Percentiles rank a stretch among this genome's conserved stretches.
phyloP scores from a whole-genome alignment of 2,797 vertebrate genomes.

The Syngnathus rostellatus region DNA sequence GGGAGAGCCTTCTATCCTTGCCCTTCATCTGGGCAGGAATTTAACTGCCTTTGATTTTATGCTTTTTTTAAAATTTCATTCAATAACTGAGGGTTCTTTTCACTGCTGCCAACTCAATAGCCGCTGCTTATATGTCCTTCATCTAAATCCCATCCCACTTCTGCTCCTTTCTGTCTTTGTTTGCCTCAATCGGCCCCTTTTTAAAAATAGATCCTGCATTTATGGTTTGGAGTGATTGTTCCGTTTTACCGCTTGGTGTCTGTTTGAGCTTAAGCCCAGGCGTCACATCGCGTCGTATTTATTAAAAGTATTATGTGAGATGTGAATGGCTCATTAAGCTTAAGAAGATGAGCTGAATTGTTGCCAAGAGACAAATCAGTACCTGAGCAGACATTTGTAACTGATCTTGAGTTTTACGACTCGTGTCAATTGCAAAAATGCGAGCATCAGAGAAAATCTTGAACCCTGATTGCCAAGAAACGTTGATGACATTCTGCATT shows the following conservation, averaged over 20 bases:
- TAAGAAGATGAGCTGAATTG: background rate
- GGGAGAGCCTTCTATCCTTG: constrained; percentile 54
- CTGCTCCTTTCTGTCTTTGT: constrained; percentile 29
- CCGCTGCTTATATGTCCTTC: constrained; percentile 59
- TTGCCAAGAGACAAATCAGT: background rate
- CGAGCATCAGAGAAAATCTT: background rate
- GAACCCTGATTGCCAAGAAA: background rate
- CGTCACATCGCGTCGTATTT: constrained; percentile 19
- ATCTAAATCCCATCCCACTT: constrained; percentile 53
- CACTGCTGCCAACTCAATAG: constrained; percentile 58
- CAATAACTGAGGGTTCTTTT: constrained; percentile 62
- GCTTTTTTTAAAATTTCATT: constrained; percentile 43
- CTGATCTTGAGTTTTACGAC: background rate
- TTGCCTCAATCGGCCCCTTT: constrained; percentile 38
- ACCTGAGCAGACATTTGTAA: background rate
- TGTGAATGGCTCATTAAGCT: constrained; percentile 1
- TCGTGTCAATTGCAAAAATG: background rate
- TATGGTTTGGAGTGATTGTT: constrained; percentile 47
- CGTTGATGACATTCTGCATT: background rate
- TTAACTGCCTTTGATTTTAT: constrained; percentile 61
- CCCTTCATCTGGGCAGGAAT: constrained; percentile 50
- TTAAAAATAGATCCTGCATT: constrained; percentile 54
- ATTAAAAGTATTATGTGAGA: background rate
- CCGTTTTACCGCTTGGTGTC: constrained; percentile 44
- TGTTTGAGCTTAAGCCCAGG: constrained; percentile 26